Evolutionary conservation across 1,140 invertebrate species (phyloP), one percentile per base, ranked within the genome.

Genomic region (Bombus balteatus): DNA sequence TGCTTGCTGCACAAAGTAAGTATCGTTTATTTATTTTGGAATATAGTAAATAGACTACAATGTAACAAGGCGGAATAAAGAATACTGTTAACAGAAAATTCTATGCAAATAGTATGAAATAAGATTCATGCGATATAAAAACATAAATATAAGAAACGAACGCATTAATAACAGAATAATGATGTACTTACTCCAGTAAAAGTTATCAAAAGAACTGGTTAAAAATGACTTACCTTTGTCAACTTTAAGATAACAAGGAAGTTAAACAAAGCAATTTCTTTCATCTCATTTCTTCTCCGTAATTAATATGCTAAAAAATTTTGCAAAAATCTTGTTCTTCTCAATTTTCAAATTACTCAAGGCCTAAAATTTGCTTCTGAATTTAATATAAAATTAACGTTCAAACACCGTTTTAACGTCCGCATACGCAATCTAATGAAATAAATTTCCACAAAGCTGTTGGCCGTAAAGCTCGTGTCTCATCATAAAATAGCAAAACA

Each of bases 111-210:
- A 53, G 18, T 22, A 53, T 22, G 47, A 22, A 22, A 22, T 53
- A 22, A 22, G 5, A 53, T 47, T 47, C 15, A 5, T 59, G 22
- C 25, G 57, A 59, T 6, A 28, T 28, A 28, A 28, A 59, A 59
- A 18, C 15, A 5, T 22, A 53, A 53, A 6, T 53, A 3, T 53
- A 53, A 53, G 8, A 2, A 62, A 62, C 28, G 3, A 59, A 59
- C 28, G 28, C 10, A 12, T 59, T 59, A 12, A n/a, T n/a, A 62
- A 12, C 2, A 5, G n/a, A 62, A 62, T 62, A 13, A 28, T 3
- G 10, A n/a, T 3, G 57, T 28, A n/a, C 0, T n/a, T n/a, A 0
- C 1, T 62, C 3, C 9, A n/a, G 1, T n/a, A n/a, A 28, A n/a
- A 62, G 10, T 62, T 62, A 12, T n/a, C 59, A 13, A 13, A 13